A percentile compares a stretch with the other conserved stretches of the same genome.
Conservation (phyloP, 2,888 invertebrate species). For the Parnassius orleans region DNA sequence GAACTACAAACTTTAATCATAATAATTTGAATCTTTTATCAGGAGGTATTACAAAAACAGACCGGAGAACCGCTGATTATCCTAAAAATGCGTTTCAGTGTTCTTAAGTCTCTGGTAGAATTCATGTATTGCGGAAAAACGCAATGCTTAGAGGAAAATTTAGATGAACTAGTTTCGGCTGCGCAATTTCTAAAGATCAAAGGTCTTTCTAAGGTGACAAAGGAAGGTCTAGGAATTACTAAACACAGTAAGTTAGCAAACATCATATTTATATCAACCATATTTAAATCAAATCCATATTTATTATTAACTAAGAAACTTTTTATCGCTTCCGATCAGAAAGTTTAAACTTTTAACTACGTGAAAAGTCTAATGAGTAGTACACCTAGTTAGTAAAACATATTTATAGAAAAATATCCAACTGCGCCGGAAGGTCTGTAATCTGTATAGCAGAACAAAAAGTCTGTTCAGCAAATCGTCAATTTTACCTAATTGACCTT, state of each 20-base stretch:
- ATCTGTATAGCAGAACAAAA: not conserved
- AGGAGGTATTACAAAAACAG: conserved; percentile 82
- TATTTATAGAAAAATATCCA: too few species aligned
- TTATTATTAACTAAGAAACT: too few species aligned
- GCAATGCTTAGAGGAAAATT: conserved; percentile 84
- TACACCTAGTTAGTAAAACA: not conserved
- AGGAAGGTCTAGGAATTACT: conserved; percentile 71
- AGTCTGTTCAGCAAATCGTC: not conserved
- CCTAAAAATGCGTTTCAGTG: conserved; percentile 85
- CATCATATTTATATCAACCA: not conserved
- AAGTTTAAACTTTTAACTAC: too few species aligned
- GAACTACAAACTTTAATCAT: not conserved
- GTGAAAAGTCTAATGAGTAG: not conserved
- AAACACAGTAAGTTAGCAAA: conserved; percentile 60
- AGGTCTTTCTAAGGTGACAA: conserved; percentile 80
- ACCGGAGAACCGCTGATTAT: conserved; percentile 81
- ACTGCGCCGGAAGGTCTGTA: not conserved
- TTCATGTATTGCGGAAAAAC: conserved; percentile 90
- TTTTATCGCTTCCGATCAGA: too few species aligned
- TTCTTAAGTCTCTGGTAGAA: conserved; percentile 86
- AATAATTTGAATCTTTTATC: conserved; percentile 28
- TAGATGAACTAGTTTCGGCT: conserved; percentile 85
- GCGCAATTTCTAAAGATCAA: conserved; percentile 86
- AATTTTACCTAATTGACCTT: not conserved
- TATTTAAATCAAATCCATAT: too few species aligned